Evolutionary conservation across 2,888 invertebrate species (phyloP).

Genomic region (Keiferia lycopersicella): DNA sequence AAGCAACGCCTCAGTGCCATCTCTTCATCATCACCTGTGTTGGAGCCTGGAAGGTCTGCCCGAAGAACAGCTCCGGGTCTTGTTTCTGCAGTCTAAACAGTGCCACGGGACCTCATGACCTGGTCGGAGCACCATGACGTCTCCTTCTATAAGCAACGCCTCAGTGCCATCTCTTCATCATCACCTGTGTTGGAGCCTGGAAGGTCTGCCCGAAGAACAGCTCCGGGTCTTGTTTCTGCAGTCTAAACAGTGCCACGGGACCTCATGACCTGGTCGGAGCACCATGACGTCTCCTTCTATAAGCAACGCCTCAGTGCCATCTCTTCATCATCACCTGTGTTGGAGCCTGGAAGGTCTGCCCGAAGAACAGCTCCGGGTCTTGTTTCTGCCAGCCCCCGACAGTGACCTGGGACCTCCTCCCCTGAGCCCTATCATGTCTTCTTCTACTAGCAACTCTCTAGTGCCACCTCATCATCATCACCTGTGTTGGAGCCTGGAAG

Average conservation of each 20-base stretch:
- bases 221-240: too few species aligned
- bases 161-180: neutral
- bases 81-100: too few species aligned
- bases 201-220: too few species aligned
- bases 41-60: slow-evolving; percentile 72
- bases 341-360: slow-evolving; percentile 72
- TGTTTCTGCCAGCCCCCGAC: slow-evolving; percentile 78
- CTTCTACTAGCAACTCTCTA: too few species aligned
- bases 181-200: neutral
- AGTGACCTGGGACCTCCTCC: slow-evolving; percentile 87
- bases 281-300: too few species aligned
- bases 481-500: slow-evolving; percentile 68
- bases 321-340: slow-evolving; percentile 51
- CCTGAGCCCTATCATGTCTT: slow-evolving; percentile 79
- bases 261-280: too few species aligned
- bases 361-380: slow-evolving; percentile 66
- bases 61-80: slow-evolving; percentile 50
- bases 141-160: slow-evolving; percentile 67
- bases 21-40: slow-evolving; percentile 50
- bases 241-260: too few species aligned
- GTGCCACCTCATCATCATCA: slow-evolving; percentile 32
- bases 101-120: slow-evolving; percentile 36
- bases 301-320: too few species aligned
- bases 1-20: too few species aligned
- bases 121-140: too few species aligned